Base-by-base conservation (phyloP, 2,113 vertebrate genomes). In the Festucalex cinctus region DNA sequence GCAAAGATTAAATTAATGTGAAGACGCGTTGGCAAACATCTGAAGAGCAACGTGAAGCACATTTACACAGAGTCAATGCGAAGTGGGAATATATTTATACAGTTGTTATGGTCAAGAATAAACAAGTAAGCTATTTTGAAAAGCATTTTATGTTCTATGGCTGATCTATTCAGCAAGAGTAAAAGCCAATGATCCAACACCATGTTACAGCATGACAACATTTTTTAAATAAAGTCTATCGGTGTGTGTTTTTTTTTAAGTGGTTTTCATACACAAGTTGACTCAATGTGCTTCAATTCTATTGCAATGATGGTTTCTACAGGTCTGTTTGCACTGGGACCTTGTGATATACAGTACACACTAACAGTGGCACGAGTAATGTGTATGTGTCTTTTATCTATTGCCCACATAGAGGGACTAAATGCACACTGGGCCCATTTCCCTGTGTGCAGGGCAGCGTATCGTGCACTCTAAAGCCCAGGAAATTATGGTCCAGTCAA, bases 401-500 rank as follows among this genome's bases (percentile, higher is more conserved):
- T 69, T 65, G 77, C 73, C 69, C 80, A 84, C 86, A 85, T 72
- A 83, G 80, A 80, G 74, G 22, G 75, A 74, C 81, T 85, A 82
- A 88, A 86, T 82, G 82, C 70, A 83, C 84, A 84, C 84, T 78
- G 74, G 85, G 78, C 64, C 80, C 79, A 85, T 87, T 88, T 91
- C 75, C 84, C 80, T 80, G 83, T 88, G 86, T 85, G 80, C 88
- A 90, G 84, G 87, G 65, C 85, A 88, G 87, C 83, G 71, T 84
- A 63, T 78, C 83, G 73, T 83, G 84, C 80, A 86, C 75, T 86
- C 82, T 78, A 89, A 88, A 90, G 83, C 82, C 84, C 83, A 82
- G 86, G 77, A 92, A 90, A 93, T 91, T 88, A 91, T 80, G 85
- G 84, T 79, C 79, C 88, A 92, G 68, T 80, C 88, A 89, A 91